Base-by-base conservation (phyloP, 2,113 vertebrate genomes). In the Origma solitaria region DNA sequence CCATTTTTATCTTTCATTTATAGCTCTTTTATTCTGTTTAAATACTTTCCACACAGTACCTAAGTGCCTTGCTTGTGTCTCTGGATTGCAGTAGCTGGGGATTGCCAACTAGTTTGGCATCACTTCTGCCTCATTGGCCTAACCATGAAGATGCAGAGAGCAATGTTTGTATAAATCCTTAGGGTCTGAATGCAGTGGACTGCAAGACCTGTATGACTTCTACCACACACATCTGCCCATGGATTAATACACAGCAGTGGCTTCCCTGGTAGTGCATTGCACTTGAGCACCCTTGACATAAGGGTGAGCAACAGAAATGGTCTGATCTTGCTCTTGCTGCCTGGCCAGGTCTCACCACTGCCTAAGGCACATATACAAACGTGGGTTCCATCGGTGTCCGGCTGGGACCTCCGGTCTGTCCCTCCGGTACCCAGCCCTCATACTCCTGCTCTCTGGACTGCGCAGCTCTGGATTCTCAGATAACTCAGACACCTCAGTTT, bases 281-380 rank as follows among this genome's bases (percentile, higher is more conserved):
- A 28, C 4, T 5, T 1, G 0, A 61, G 17, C 11, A 28, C 5
- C n/a, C 24, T 11, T 65, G n/a, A 49, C 13, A 2, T 10, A 10
- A 58, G 8, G 1, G 5, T 27, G 57, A 68, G 42, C 20, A 54
- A 15, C 12, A 88, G 23, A 85, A 75, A 57, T 9, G 13, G 7
- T 24, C 24, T 72, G 13, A 44, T 50, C 16, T 65, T 28, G 15
- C 16, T 85, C 15, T 65, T 30, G 8, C n/a, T 85, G 35, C 8
- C 35, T 35, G 28, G 4, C 68, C 30, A 82, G 38, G 53, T 38
- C 8, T 57, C 51, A 33, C 4, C 27, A 37, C 2, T 3, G 2
- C 4, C 2, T 10, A 11, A 50, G 33, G 15, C 8, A 19, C 9
- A n/a, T 9, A 13, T 4, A 27, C 6, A 35, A 27, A 5, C 12